Conservation (phyloP, 2,113 vertebrate genomes). For the Daphoenositta chrysoptera region DNA sequence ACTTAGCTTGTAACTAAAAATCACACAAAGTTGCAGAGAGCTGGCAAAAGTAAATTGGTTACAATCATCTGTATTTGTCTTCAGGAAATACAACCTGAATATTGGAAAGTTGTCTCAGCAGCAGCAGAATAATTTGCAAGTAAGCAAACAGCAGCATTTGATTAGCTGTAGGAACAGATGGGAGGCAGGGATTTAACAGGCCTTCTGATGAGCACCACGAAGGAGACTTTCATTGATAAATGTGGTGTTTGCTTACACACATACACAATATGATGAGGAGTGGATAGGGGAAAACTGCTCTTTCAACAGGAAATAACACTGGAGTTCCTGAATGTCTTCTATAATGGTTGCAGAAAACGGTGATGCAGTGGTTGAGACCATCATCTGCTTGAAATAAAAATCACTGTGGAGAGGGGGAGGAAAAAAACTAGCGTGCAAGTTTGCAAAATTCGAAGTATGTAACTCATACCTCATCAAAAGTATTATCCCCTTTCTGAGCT, state of each 20-base stretch:
- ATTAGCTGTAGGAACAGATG: constrained; percentile 14
- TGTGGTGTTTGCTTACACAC: not conserved
- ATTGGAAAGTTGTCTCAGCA: not conserved
- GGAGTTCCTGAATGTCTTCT: not conserved
- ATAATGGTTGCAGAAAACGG: not conserved
- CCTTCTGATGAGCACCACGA: not conserved
- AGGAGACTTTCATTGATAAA: not conserved
- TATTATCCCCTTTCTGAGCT: not conserved
- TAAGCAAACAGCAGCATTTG: constrained; percentile 15
- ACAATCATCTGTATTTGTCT: not conserved
- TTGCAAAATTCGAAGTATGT: not conserved
- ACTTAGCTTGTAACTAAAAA: not conserved
- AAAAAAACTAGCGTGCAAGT: not conserved
- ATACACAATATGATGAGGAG: not conserved
- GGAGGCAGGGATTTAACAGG: not conserved
- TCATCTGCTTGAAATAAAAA: not conserved
- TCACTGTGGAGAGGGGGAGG: not conserved
- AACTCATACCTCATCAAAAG: not conserved
- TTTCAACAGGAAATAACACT: not conserved
- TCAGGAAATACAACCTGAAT: not conserved
- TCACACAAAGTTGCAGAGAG: not conserved
- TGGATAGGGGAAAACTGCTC: not conserved
- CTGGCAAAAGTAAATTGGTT: not conserved
- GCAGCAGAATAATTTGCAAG: not conserved
- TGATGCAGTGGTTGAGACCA: not conserved